Conservation (phyloP, 2,888 invertebrate genomes). For the Scaptomyza caliginosa region DNA sequence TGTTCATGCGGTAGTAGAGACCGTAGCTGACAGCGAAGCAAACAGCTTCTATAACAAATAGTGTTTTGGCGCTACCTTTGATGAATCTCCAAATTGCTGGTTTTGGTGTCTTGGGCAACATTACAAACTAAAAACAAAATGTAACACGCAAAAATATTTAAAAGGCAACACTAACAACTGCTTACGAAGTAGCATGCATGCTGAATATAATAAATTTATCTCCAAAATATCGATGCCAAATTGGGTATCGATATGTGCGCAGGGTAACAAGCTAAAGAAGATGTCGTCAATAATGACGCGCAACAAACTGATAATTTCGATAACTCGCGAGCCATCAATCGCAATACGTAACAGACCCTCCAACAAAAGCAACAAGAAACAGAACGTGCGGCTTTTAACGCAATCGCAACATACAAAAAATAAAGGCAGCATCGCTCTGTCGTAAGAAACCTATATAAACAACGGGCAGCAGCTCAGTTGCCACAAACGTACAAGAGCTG, state of each 20-base stretch:
- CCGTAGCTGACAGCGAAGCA: conserved; percentile 87
- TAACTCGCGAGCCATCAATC: conserved; percentile 3
- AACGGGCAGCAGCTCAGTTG: conserved; percentile 15
- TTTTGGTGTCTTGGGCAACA: conserved; percentile 88
- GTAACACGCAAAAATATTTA: conserved; percentile 13
- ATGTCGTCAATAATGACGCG: conserved; percentile 11
- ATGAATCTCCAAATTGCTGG: conserved; percentile 85
- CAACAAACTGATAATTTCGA: conserved; percentile 24
- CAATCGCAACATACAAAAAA: conserved; percentile 26
- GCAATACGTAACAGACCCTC: conserved; percentile 44
- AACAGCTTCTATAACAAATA: conserved; percentile 87
- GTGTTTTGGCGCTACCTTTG: conserved; percentile 85
- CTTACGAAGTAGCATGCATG: conserved; percentile 34
- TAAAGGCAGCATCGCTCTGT: conserved; percentile 20
- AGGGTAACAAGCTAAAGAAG: background rate
- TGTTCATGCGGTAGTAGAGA: conserved; percentile 89
- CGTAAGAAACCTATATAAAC: conserved; percentile 41
- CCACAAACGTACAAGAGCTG: conserved; percentile 43
- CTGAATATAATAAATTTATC: no score
- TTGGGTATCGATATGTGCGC: conserved; percentile 24
- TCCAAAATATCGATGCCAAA: background rate
- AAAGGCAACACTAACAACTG: conserved; percentile 20
- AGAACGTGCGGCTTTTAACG: conserved; percentile 48
- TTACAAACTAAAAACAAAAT: conserved; percentile 77
- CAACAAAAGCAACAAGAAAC: conserved; percentile 16